These are phyloP conservation scores for Panorpa germanica DNA, from an alignment of 2,888 invertebrate species.

Conservation along the genomic window DNA sequence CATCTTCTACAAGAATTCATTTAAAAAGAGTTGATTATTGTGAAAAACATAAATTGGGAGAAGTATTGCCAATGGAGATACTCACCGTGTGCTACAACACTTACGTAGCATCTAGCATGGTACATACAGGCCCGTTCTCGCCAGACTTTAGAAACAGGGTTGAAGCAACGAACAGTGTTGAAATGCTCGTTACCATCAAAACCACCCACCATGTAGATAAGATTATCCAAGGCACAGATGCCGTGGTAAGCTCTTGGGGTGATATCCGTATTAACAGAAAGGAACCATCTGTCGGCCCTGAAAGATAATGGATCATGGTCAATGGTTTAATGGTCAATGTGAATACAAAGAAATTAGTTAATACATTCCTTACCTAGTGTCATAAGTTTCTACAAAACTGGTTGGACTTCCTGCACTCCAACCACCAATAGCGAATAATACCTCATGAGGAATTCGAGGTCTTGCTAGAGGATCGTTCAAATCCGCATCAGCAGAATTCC, in stretches of 20 bases:
- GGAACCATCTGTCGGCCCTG: constrained; percentile 61
- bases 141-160: constrained; percentile 61
- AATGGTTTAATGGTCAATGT: not conserved
- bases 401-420: constrained; percentile 76
- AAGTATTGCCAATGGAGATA: not conserved
- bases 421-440: constrained; percentile 68
- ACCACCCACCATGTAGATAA: constrained; percentile 66
- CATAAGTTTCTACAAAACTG: constrained; percentile 60
- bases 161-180: constrained; percentile 60
- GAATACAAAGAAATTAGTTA: constrained; percentile 11
- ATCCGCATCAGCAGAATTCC: constrained; percentile 29
- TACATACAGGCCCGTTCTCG: constrained; percentile 62
- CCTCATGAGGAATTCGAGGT: constrained; percentile 57
- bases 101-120: constrained; percentile 60
- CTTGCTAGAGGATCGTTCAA: constrained; percentile 37
- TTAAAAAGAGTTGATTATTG: not conserved
- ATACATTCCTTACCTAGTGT: constrained; percentile 37
- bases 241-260: constrained; percentile 64
- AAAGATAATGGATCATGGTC: constrained; percentile 8
- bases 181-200: constrained; percentile 64
- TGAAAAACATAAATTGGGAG: constrained; percentile 1
- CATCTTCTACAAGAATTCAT: constrained; percentile 23
- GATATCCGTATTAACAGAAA: constrained; percentile 43
- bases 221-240: constrained; percentile 44
- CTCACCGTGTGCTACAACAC: constrained; percentile 45